A percentile compares a stretch with the other conserved stretches of the same genome.
Evolutionary conservation across 64 coral and sea anemone species (phyloP).

Genomic region (Stichodactyla mertensii): DNA sequence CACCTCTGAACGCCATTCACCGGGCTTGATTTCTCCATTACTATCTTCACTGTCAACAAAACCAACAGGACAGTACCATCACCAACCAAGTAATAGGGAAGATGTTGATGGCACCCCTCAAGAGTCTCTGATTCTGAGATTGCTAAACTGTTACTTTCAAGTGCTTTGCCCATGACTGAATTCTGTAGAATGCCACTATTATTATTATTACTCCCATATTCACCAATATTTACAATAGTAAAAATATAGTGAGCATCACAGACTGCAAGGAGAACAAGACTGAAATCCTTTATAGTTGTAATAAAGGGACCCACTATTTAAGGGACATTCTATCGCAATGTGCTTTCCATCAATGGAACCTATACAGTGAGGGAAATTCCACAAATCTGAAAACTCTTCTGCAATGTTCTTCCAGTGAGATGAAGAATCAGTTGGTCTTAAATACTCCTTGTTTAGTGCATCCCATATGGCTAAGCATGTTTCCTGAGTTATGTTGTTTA

Average conservation of each 20-base stretch:
- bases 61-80: slow-evolving; percentile 15
- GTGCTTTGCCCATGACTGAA: slow-evolving; percentile 27
- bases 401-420: slow-evolving; percentile 34
- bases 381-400: slow-evolving; percentile 25
- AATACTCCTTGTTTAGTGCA: slow-evolving; percentile 1
- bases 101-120: slow-evolving; percentile 22
- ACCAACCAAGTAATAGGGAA: slow-evolving; percentile 47
- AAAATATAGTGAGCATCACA: slow-evolving; percentile 9
- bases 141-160: slow-evolving; percentile 24
- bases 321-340: slow-evolving; percentile 35
- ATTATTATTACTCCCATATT: too few relatives aligned
- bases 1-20: background rate
- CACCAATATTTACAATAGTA: too few relatives aligned
- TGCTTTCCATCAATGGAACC: slow-evolving; percentile 41
- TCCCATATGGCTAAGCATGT: slow-evolving; percentile 53
- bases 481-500: slow-evolving; percentile 25
- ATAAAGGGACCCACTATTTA: slow-evolving; percentile 38
- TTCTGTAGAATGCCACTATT: slow-evolving; percentile 35
- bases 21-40: background rate
- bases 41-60: too few relatives aligned
- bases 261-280: slow-evolving; percentile 34
- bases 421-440: slow-evolving; percentile 38
- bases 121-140: slow-evolving; percentile 28
- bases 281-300: slow-evolving; percentile 51
- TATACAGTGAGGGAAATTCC: slow-evolving; percentile 48